A percentile compares a stretch with the other conserved stretches of the same genome.
phyloP scores from a whole-genome alignment of 2,797 vertebrate species.

The Brotula barbata region DNA sequence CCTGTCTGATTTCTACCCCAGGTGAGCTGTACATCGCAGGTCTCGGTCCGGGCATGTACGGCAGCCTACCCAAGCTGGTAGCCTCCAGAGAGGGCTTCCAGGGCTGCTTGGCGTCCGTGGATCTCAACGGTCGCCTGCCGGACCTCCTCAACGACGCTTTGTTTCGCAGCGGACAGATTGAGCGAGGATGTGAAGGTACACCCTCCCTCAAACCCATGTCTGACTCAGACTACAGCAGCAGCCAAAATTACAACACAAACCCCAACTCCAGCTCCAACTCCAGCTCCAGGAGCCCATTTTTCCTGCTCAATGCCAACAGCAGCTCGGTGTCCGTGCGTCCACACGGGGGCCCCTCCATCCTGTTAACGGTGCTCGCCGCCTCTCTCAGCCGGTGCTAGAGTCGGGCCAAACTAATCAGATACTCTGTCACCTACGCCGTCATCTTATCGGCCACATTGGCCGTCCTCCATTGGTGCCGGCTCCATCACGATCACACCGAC shows the following conservation, averaged over 20 bases:
- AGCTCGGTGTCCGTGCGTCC: slow-evolving; percentile 66
- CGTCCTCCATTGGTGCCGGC: slow-evolving; percentile 33
- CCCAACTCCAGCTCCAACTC: slow-evolving; percentile 63
- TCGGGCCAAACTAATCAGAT: slow-evolving; percentile 29
- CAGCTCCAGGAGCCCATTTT: slow-evolving; percentile 67
- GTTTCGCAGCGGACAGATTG: slow-evolving; percentile 97
- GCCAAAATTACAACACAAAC: slow-evolving; percentile 68
- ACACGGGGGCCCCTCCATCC: slow-evolving; percentile 51
- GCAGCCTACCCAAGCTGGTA: slow-evolving; percentile 92
- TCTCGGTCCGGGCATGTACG: slow-evolving; percentile 92
- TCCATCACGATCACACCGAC: slow-evolving; percentile 38
- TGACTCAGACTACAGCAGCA: slow-evolving; percentile 62
- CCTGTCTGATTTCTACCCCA: slow-evolving; percentile 50
- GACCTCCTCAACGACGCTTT: slow-evolving; percentile 94
- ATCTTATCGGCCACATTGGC: slow-evolving; percentile 75
- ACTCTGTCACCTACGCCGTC: slow-evolving; percentile 15
- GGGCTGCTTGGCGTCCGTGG: slow-evolving; percentile 95
- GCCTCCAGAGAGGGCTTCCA: slow-evolving; percentile 97
- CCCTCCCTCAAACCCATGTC: slow-evolving; percentile 64
- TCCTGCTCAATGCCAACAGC: slow-evolving; percentile 74
- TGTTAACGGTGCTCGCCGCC: slow-evolving; percentile 72
- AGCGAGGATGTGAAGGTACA: slow-evolving; percentile 99
- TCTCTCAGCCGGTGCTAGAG: slow-evolving; percentile 68
- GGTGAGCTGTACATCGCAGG: slow-evolving; percentile 97
- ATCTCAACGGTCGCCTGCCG: slow-evolving; percentile 96